phyloP scores from a whole-genome alignment of 2,113 vertebrate genomes.

The Psittacara wagleri region DNA sequence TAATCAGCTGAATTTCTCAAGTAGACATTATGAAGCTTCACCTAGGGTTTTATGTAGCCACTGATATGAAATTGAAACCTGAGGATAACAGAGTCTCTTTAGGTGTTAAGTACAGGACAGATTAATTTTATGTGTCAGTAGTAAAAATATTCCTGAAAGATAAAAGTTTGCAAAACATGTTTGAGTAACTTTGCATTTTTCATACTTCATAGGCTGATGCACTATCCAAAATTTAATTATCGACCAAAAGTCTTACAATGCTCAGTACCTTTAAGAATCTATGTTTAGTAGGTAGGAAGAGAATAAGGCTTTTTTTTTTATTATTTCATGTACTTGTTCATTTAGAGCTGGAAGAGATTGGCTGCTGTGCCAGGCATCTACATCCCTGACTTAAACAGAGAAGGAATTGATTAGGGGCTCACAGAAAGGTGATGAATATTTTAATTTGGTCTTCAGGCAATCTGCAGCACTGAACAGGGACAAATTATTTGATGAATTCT shows the following conservation, averaged over 20 bases:
- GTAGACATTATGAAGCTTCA: background rate
- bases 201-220: background rate
- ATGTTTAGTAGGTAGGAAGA: background rate
- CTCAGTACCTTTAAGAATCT: background rate
- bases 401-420: background rate
- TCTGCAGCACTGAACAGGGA: background rate
- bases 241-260: background rate
- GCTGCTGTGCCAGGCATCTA: background rate
- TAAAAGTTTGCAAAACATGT: background rate
- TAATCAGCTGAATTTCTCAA: background rate
- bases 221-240: background rate
- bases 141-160: background rate
- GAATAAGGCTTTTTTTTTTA: background rate
- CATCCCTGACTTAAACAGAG: fast-evolving
- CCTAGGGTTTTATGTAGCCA: background rate
- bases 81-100: background rate
- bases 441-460: background rate
- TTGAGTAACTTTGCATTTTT: background rate
- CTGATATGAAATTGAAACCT: background rate
- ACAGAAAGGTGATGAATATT: background rate
- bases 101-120: background rate
- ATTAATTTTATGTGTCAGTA: background rate
- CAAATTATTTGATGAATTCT: background rate
- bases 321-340: background rate
- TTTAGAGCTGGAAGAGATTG: background rate